Percentiles rank a stretch among this genome's conserved stretches.
Evolutionary conservation across 2,113 vertebrate genomes (phyloP).

Genomic region (Erythrocercus mccallii): DNA sequence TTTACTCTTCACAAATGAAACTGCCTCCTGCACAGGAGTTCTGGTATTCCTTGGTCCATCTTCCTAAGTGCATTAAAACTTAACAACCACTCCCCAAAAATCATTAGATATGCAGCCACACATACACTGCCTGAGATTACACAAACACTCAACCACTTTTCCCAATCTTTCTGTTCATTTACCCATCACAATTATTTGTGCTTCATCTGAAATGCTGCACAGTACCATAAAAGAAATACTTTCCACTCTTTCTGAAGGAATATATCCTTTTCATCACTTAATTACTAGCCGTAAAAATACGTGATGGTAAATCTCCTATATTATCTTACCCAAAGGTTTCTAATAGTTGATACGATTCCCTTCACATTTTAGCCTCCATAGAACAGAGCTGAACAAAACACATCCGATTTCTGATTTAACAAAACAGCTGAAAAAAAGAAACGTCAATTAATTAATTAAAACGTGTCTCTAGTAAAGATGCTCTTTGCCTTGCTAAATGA

Average conservation of each 20-base stretch:
- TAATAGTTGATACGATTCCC: background rate
- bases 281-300: background rate
- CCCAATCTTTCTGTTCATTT: background rate
- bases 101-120: background rate
- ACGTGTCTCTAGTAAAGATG: background rate
- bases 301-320: background rate
- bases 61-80: background rate
- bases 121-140: background rate
- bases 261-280: background rate
- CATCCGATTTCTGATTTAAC: background rate
- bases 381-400: background rate
- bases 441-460: background rate
- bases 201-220: background rate
- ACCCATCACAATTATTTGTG: background rate
- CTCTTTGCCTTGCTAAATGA: background rate
- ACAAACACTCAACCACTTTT: background rate
- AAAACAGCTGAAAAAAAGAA: background rate
- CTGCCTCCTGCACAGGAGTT: background rate
- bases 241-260: background rate
- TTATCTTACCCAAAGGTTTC: background rate
- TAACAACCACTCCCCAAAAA: background rate
- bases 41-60: background rate
- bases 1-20: background rate
- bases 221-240: background rate
- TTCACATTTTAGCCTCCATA: background rate